A percentile compares a stretch with the other conserved stretches of the same genome.
Conservation (phyloP, 2,113 vertebrate genomes). For the Aramus guarauna region DNA sequence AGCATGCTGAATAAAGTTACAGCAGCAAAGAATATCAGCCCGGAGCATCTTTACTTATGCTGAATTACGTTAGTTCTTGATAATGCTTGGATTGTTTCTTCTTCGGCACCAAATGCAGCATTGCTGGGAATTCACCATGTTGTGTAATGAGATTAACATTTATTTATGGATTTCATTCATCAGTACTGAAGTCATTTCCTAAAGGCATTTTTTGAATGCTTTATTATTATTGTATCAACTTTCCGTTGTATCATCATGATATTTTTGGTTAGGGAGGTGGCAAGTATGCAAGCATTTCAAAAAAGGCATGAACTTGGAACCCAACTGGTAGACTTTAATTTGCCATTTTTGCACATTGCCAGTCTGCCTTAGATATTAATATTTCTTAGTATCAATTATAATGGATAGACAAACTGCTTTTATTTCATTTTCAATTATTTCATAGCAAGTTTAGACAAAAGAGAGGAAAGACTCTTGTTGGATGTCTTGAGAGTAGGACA, state of each 20-base stretch:
- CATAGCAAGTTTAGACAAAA: neutral
- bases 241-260: conserved; percentile 37
- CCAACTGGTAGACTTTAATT: neutral
- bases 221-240: conserved; percentile 35
- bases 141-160: neutral
- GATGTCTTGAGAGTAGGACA: neutral
- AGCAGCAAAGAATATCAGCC: neutral
- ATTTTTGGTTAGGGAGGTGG: conserved; percentile 35
- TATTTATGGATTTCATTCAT: conserved; percentile 53
- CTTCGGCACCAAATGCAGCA: neutral
- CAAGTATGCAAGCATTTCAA: conserved; percentile 3
- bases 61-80: neutral
- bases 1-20: neutral
- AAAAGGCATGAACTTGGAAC: neutral
- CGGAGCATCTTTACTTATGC: neutral
- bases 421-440: neutral
- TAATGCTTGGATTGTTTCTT: conserved; percentile 20
- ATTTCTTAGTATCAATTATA: neutral
- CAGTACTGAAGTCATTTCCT: conserved; percentile 47
- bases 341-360: neutral
- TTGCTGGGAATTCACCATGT: conserved; percentile 29
- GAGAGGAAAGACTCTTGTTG: neutral
- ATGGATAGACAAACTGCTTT: neutral
- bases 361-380: neutral
- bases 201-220: conserved; percentile 28